Percentiles rank a stretch among this genome's conserved stretches.
These are phyloP conservation scores for Ips nitidus DNA, from an alignment of 1,140 invertebrate genomes.

Conservation along the genomic window DNA sequence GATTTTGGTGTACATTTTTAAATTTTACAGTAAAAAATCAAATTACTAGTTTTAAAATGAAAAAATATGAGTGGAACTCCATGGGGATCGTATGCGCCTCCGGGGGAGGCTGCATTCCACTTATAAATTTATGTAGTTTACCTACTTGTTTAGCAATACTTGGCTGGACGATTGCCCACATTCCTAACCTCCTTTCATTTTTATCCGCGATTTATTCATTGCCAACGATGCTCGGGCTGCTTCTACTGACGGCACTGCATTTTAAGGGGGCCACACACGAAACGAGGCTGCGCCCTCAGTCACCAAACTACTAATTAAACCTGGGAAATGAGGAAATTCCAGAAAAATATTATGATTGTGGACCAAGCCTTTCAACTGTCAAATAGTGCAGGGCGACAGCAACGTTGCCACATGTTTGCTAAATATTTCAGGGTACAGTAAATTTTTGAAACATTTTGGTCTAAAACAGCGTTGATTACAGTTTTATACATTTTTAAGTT, in stretches of 20 bases:
- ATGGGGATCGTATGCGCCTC: background rate
- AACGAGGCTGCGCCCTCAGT: too few species aligned
- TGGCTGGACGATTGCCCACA: slow-evolving; percentile 46
- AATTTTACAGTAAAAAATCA: too few species aligned
- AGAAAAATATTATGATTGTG: too few species aligned
- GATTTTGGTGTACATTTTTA: background rate
- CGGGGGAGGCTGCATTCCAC: background rate
- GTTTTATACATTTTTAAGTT: too few species aligned
- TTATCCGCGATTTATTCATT: slow-evolving; percentile 33
- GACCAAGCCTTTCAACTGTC: too few species aligned
- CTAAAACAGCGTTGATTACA: too few species aligned
- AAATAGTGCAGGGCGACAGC: too few species aligned
- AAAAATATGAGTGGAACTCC: background rate
- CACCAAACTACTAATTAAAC: too few species aligned
- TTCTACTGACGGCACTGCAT: background rate
- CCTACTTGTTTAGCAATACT: slow-evolving; percentile 45
- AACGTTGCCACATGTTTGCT: too few species aligned
- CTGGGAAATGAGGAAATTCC: too few species aligned
- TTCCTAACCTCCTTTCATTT: slow-evolving; percentile 51
- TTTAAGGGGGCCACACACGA: background rate
- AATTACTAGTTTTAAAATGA: background rate
- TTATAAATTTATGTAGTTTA: slow-evolving; percentile 10
- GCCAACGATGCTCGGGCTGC: background rate
- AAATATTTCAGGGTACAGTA: too few species aligned
- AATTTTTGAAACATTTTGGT: too few species aligned